phyloP scores from a whole-genome alignment of 2,888 invertebrate genomes.

The Cantharis lateralis region DNA sequence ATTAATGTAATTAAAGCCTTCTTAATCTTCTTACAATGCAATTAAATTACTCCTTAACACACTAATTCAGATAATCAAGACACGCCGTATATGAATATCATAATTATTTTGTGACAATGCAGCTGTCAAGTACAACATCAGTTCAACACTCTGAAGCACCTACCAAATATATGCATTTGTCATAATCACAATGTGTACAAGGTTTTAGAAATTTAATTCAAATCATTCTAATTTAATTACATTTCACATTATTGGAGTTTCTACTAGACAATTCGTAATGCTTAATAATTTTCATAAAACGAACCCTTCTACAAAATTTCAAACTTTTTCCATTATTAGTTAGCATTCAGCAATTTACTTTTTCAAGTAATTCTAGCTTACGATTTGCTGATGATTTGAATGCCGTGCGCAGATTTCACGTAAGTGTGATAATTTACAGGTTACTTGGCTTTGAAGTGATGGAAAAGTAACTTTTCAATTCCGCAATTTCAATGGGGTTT shows the following conservation, averaged over 20 bases:
- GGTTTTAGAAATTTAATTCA: background rate
- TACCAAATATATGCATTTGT: conserved; percentile 37
- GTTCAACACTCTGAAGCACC: conserved; percentile 44
- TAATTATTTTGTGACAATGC: conserved; percentile 52
- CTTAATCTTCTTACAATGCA: conserved; percentile 28
- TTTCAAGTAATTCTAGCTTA: no score
- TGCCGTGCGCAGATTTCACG: no score
- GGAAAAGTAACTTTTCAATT: no score
- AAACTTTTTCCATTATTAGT: background rate
- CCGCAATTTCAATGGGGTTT: no score
- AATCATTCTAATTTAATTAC: background rate
- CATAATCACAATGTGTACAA: background rate
- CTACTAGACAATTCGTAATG: background rate
- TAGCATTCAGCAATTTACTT: background rate
- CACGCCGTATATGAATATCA: conserved; percentile 46
- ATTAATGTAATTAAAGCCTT: conserved; percentile 4
- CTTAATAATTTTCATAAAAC: background rate
- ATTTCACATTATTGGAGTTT: background rate
- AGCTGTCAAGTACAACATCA: conserved; percentile 50
- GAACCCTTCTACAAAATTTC: background rate
- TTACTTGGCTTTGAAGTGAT: no score
- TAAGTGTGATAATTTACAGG: no score
- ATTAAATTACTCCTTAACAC: conserved; percentile 43
- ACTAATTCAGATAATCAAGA: conserved; percentile 46
- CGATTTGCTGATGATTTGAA: no score